Percentiles rank a stretch among this genome's conserved stretches.
Conservation (phyloP, 2,888 invertebrate species). For the Pediacus dermestoides region DNA sequence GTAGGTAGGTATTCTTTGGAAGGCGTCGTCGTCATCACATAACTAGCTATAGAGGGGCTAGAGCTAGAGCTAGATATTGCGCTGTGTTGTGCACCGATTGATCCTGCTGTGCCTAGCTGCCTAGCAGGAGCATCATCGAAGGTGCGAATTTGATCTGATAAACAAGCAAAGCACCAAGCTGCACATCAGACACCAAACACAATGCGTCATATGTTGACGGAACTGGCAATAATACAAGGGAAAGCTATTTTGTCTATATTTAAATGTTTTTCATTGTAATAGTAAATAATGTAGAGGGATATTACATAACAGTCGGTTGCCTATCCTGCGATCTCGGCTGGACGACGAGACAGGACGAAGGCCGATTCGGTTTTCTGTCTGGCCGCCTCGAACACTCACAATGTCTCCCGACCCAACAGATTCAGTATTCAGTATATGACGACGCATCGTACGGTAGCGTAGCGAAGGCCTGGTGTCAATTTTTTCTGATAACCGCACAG, state of each 20-base stretch:
- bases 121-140: too few relatives aligned
- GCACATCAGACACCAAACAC: conserved; percentile 12
- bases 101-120: too few relatives aligned
- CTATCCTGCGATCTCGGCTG: conserved; percentile 32
- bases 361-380: conserved; percentile 42
- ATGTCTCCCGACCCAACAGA: conserved; percentile 34
- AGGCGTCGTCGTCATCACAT: too few relatives aligned
- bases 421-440: conserved; percentile 48
- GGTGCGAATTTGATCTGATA: too few relatives aligned
- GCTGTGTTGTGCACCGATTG: conserved; percentile 2
- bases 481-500: too few relatives aligned
- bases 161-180: conserved; percentile 7
- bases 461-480: conserved; percentile 15
- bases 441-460: conserved; percentile 34
- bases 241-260: conserved; percentile 37
- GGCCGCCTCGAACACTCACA: conserved; percentile 34
- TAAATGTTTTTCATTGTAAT: conserved; percentile 33
- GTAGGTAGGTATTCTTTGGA: too few relatives aligned
- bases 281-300: conserved; percentile 42
- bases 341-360: conserved; percentile 40
- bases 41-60: too few relatives aligned
- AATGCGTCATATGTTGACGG: conserved; percentile 28
- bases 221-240: too few relatives aligned
- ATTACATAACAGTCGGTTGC: conserved; percentile 44
- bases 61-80: too few relatives aligned